Base-by-base conservation (phyloP, 2,797 vertebrate genomes). In the Pogonophryne albipinna region DNA sequence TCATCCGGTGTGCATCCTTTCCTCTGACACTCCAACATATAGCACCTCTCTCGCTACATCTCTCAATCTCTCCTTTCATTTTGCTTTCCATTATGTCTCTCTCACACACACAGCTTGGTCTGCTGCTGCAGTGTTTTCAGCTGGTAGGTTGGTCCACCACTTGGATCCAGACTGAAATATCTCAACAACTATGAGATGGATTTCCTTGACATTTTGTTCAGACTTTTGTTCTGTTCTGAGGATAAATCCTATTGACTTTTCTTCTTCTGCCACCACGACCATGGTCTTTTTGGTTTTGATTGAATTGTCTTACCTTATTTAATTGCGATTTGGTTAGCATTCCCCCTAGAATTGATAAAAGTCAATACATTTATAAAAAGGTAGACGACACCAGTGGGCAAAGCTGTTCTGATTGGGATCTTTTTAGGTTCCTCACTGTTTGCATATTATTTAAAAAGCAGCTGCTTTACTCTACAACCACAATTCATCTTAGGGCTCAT, bases 1-100 rank as follows among this genome's bases (percentile, higher is more conserved):
- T 93, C 86, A 73, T 89, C 76, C 78, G 63, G 79, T 62, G 85
- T 13, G 79, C 87, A 84, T 90, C 83, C 82, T 85, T 50, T 78
- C 69, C 75, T 76, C 72, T 31, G 71, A 85, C 80, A 74, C 80
- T 69, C 60, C 56, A 10, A 15, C 75, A 41, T 19, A 53, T 38
- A 41, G 47, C 79, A 65, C 68, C 50, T 67, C 50, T 67, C 68
- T 71, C 10, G 14, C 75, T 41, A 2, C 19, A 16, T 50, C 20
- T 51, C 67, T 49, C 58, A 0, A 19, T 45, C 52, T 47, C 44
- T 70, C 58, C 58, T 27, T 71, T 74, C 49, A 8, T 27, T 50
- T 12, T 46, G 41, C 42, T 16, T 27, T 4, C 13, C 19, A 0
- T 71, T 9, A 16, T 58, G 49, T 63, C 46, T 63, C 66, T 47